Conservation (phyloP, 2,797 vertebrate genomes). For the Microcaecilia unicolor region DNA sequence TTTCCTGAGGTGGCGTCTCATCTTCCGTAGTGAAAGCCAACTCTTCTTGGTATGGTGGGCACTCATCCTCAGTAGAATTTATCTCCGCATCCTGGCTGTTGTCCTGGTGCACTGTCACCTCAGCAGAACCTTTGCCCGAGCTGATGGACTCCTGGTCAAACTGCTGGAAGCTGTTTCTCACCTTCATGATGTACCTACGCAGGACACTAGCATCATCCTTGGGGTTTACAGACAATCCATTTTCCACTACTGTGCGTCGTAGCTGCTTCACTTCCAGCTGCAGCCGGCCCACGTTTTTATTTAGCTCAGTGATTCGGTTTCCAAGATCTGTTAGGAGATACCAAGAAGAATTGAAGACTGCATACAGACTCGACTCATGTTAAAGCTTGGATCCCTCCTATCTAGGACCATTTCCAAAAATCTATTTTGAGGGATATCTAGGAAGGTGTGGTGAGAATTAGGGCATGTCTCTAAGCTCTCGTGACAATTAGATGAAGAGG, state of each 20-base stretch:
- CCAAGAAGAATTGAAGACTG: too few relatives aligned
- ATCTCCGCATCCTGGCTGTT: not conserved
- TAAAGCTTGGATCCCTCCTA: not conserved
- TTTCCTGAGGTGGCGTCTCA: not conserved
- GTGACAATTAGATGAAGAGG: too few relatives aligned
- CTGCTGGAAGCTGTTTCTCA: constrained; percentile 73
- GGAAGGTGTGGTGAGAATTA: too few relatives aligned
- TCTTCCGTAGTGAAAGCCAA: not conserved
- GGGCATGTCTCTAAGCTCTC: too few relatives aligned
- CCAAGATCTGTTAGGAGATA: constrained; percentile 63
- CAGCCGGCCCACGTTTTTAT: constrained; percentile 63
- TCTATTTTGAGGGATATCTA: too few relatives aligned
- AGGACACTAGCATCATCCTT: constrained; percentile 55
- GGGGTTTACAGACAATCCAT: not conserved
- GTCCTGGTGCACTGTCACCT: constrained; percentile 29
- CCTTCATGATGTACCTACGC: constrained; percentile 68
- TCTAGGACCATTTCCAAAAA: too few relatives aligned
- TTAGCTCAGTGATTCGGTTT: constrained; percentile 78
- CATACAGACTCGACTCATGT: too few relatives aligned
- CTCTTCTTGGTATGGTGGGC: constrained; percentile 5
- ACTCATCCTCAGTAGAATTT: not conserved
- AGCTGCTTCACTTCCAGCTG: constrained; percentile 63
- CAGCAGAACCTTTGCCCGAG: constrained; percentile 2
- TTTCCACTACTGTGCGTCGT: constrained; percentile 33
- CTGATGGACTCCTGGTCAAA: constrained; percentile 31